Evolutionary conservation across 2,888 invertebrate species (phyloP).

Genomic region (Eristalis pertinax): DNA sequence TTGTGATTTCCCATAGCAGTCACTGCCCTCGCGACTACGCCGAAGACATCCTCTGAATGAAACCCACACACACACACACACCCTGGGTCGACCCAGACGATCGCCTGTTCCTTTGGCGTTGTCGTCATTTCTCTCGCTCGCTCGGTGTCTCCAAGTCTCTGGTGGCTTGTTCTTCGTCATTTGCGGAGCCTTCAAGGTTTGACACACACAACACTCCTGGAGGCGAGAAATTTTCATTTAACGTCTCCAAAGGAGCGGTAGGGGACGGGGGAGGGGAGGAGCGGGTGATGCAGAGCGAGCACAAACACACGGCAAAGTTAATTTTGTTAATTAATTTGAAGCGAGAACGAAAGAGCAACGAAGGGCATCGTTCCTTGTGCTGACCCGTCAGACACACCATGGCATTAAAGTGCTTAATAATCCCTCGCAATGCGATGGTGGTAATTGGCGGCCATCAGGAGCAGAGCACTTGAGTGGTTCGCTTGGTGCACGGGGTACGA

Average conservation of each 20-base stretch:
- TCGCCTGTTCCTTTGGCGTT: not conserved
- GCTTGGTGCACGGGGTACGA: not conserved
- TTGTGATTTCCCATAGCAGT: not conserved
- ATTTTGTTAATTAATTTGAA: conserved; percentile 63
- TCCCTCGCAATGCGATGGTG: conserved; percentile 27
- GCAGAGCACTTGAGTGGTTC: conserved; percentile 17
- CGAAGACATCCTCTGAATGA: not conserved
- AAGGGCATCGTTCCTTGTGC: conserved; percentile 3
- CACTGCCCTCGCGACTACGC: not conserved
- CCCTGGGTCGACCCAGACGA: not conserved
- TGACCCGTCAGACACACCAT: conserved; percentile 15
- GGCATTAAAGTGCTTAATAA: conserved; percentile 48
- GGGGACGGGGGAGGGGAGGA: too few relatives aligned
- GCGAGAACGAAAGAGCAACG: not conserved
- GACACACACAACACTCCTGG: conserved; percentile 31
- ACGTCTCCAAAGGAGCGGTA: not conserved
- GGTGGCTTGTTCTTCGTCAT: conserved; percentile 4
- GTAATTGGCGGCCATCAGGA: conserved; percentile 55
- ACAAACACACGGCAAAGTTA: conserved; percentile 45
- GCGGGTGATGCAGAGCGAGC: too few relatives aligned
- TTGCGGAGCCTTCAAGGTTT: conserved; percentile 16
- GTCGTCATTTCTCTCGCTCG: not conserved
- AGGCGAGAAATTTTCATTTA: conserved; percentile 35
- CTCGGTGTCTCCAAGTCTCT: not conserved
- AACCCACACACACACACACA: not conserved